Base-by-base conservation (phyloP, 2,113 vertebrate species). In the Anarrhichthys ocellatus region DNA sequence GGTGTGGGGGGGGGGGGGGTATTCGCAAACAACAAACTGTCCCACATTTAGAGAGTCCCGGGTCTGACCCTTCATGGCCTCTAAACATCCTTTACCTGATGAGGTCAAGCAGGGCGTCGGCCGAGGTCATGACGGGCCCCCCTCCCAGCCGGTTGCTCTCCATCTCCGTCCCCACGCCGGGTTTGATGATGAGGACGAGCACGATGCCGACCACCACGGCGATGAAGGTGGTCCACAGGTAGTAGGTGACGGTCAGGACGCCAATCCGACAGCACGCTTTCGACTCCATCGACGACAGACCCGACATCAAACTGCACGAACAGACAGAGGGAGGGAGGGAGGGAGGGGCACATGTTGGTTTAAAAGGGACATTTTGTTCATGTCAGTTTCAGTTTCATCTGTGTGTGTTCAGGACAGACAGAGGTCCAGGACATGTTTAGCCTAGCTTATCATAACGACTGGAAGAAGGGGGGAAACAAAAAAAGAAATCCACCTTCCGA, bases 181-280 rank as follows among this genome's bases (percentile, higher is more conserved):
- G 97, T 71, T 97, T 96, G 90, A 98, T 97, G 94, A 93, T 93
- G 81, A 96, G 24, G 64, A 97, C 97, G 0, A 97, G 93, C 18
- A 96, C 15, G 86, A 98, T 97, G 50, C 97, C 96, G 0, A 97
- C 91, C 0, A 96, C 94, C 61, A 98, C 97, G 0, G 97, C 97
- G 18, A 97, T 91, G 92, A 98, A 97, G 38, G 97, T 98, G 74
- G 97, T 98, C 97, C 97, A 97, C 44, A 97, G 94, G 88, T 98
- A 98, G 82, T 98, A 98, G 27, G 97, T 97, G 86, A 98, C 94
- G 0, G 96, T 97, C 76, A 98, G 94, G 67, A 97, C 74, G 0
- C 97, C 97, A 95, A 98, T 96, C 71, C 95, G 91, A 63, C 96
- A 97, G 0, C 96, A 97, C 17, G 95, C 95, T 67, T 93, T 96